These are phyloP conservation scores for Gymnorhina tibicen DNA, from an alignment of 2,113 vertebrate species.

Conservation along the genomic window DNA sequence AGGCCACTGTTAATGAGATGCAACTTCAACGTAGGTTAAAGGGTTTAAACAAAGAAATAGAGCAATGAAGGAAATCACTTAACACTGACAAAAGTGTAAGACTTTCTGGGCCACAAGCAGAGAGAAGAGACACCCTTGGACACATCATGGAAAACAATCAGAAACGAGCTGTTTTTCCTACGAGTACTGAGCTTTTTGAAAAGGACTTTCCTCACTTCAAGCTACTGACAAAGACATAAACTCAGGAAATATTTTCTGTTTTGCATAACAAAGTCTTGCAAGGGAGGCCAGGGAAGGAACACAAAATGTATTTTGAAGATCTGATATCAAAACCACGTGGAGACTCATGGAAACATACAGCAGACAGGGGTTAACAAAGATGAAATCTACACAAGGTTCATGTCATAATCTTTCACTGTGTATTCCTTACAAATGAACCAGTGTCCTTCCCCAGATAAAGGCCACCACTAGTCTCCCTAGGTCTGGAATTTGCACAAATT, in stretches of 20 bases:
- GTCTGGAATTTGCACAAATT: background rate
- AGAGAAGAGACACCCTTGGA: background rate
- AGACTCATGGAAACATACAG: background rate
- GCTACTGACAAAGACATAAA: background rate
- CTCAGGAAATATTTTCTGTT: background rate
- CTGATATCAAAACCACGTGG: constrained; percentile 17
- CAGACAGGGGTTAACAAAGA: background rate
- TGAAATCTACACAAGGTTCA: background rate
- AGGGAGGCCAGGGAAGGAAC: background rate
- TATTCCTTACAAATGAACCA: background rate
- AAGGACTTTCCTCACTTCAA: background rate
- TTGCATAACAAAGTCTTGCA: background rate
- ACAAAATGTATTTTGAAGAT: constrained; percentile 12
- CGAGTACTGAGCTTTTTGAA: fast-evolving
- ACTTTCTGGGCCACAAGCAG: background rate
- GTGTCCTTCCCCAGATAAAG: background rate
- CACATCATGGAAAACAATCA: background rate
- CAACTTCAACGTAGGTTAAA: background rate
- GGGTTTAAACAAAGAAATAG: background rate
- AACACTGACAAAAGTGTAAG: background rate
- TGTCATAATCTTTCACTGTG: background rate
- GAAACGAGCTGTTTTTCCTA: background rate
- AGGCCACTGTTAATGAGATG: background rate
- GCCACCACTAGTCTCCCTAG: background rate
- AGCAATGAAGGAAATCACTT: background rate